These are phyloP conservation scores for Drosophila takahashii DNA, from an alignment of 1,140 invertebrate genomes.

Conservation along the genomic window DNA sequence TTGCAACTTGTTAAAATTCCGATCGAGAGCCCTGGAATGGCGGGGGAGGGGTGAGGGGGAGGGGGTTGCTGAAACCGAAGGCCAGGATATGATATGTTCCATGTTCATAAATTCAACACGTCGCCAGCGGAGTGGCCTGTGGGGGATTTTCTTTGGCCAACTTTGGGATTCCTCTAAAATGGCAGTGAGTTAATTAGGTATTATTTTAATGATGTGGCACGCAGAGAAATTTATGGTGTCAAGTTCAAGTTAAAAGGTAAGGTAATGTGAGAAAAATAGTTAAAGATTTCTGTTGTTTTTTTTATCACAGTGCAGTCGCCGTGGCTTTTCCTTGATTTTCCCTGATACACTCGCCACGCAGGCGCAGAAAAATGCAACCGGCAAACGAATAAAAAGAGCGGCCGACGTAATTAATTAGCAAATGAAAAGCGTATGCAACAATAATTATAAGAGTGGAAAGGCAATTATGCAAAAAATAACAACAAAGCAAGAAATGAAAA, in stretches of 20 bases:
- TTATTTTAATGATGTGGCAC: constrained; percentile 26
- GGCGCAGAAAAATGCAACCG: constrained; percentile 48
- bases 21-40: constrained; percentile 11
- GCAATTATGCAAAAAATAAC: constrained; percentile 73
- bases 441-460: constrained; percentile 78
- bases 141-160: constrained; percentile 31
- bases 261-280: not conserved
- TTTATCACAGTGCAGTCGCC: not conserved
- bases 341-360: constrained; percentile 47
- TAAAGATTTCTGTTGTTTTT: not conserved
- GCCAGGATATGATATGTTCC: constrained; percentile 55
- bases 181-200: constrained; percentile 24
- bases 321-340: not conserved
- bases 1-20: constrained; percentile 82
- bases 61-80: not conserved
- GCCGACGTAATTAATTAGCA: constrained; percentile 73
- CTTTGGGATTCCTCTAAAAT: constrained; percentile 17
- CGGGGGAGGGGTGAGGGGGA: too few species aligned
- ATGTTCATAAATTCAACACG: constrained; percentile 79
- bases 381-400: constrained; percentile 15
- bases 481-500: constrained; percentile 24
- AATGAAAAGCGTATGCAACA: constrained; percentile 81
- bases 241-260: constrained; percentile 14
- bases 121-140: constrained; percentile 26
- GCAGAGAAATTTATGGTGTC: constrained; percentile 5